These are phyloP conservation scores for Sarcoramphus papa DNA, from an alignment of 2,797 vertebrate species.

Conservation along the genomic window DNA sequence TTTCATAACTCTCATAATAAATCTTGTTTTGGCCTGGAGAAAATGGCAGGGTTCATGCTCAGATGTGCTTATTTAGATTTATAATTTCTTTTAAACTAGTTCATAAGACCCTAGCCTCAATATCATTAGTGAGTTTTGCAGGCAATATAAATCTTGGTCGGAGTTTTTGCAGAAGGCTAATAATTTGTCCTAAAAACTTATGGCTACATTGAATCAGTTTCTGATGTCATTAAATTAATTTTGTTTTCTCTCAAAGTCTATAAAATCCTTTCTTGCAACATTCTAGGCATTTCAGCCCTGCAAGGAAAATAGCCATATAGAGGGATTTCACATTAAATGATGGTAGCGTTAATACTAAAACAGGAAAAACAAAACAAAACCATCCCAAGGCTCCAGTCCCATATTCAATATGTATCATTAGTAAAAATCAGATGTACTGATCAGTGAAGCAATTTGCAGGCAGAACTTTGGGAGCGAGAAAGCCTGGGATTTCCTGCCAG, in stretches of 20 bases:
- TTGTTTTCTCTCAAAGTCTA: not conserved
- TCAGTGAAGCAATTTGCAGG: not conserved
- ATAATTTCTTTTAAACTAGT: slow-evolving; percentile 20
- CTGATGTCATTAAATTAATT: not conserved
- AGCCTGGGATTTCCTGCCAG: slow-evolving; percentile 10
- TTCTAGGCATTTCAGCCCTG: not conserved
- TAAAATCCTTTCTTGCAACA: not conserved
- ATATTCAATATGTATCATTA: not conserved
- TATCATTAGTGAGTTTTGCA: not conserved
- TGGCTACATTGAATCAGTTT: not conserved
- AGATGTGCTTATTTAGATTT: not conserved
- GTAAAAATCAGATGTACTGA: not conserved
- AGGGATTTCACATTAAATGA: not conserved
- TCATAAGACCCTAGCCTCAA: not conserved
- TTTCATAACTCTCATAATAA: slow-evolving; percentile 36
- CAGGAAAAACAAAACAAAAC: not conserved
- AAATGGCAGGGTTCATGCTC: not conserved
- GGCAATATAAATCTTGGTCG: not conserved
- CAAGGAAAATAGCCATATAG: not conserved
- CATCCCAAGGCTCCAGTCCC: not conserved
- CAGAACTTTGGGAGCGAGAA: not conserved
- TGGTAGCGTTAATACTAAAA: not conserved
- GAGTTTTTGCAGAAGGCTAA: slow-evolving; percentile 6
- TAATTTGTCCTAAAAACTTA: slow-evolving; percentile 11
- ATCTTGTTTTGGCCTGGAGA: slow-evolving; percentile 9